These are phyloP conservation scores for Furcifer pardalis DNA, from an alignment of 2,797 vertebrate genomes.

Conservation along the genomic window DNA sequence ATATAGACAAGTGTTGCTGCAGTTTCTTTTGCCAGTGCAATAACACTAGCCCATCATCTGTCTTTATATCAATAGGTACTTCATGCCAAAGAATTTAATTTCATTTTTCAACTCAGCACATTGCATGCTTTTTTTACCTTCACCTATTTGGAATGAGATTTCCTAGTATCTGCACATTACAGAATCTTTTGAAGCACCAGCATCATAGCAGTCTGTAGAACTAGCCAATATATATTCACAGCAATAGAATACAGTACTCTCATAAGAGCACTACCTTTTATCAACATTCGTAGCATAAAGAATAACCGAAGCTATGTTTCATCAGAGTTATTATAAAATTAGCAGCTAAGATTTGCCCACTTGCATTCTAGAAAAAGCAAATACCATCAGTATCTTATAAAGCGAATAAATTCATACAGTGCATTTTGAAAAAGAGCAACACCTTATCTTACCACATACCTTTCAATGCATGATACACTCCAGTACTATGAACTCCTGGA, in stretches of 20 bases:
- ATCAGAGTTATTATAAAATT: not conserved
- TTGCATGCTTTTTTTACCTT: conserved; percentile 6
- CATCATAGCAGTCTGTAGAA: not conserved
- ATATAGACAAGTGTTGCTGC: conserved; percentile 42
- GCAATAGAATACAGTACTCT: conserved; percentile 14
- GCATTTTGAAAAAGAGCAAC: not conserved
- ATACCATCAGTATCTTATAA: not conserved
- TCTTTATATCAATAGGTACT: conserved; percentile 43
- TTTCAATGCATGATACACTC: not conserved
- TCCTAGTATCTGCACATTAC: conserved; percentile 34
- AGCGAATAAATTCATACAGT: not conserved
- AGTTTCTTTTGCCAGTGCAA: conserved; percentile 46
- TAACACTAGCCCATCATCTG: conserved; percentile 39
- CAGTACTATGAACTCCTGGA: not conserved
- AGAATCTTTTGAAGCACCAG: conserved; percentile 46
- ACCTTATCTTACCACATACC: not conserved
- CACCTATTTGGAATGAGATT: not conserved
- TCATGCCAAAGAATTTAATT: conserved; percentile 45
- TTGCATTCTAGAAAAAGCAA: conserved; percentile 3
- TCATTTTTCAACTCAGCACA: conserved; percentile 37
- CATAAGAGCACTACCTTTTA: not conserved
- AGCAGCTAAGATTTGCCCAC: conserved; percentile 1
- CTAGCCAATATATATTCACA: conserved; percentile 34
- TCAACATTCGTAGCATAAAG: conserved; percentile 17
- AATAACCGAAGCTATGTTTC: not conserved